Evolutionary conservation across 2,797 vertebrate genomes (phyloP), one percentile per base, ranked within the genome.

Genomic region (Gobionotothen gibberifrons): DNA sequence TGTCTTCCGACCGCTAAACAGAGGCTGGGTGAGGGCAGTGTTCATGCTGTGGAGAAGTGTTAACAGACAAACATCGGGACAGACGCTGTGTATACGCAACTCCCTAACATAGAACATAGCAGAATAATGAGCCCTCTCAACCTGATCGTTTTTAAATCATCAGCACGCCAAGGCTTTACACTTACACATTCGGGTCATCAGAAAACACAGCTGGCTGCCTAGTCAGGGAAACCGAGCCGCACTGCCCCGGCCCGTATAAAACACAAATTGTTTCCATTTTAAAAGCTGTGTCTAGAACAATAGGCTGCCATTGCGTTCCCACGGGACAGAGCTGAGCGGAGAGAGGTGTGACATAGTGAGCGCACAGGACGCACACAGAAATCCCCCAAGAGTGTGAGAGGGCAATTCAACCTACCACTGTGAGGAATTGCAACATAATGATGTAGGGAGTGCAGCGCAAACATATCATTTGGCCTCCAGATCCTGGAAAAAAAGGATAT

Each of bases 391-490:
- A 81, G 82, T 88, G 76, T 86, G 83, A 82, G 80, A 85, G 81
- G 59, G 75, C 84, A 69, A 39, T 85, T 78, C 73, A 72, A 76
- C 79, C 81, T 81, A 85, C 88, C 84, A 43, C 82, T 76, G 78
- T 51, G 83, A 87, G 81, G 78, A 85, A 86, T 73, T 82, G 90
- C 82, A 85, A 83, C 90, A 91, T 92, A 91, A 91, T 92, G 87
- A 86, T 87, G 92, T 84, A 88, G 79, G 79, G 75, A 88, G 83
- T 52, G 66, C 67, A 70, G 65, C 51, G 11, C 85, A 88, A 93
- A 92, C 92, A 88, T 93, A 77, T 93, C 88, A 94, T 93, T 94
- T 94, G 87, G 89, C 89, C 84, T 91, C 81, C 70, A 69, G 87
- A 78, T 87, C 82, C 82, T 64, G n/a, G 15, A 55, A 60, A 85